phyloP scores from a whole-genome alignment of 2,113 vertebrate species.

The Tauraco erythrolophus region DNA sequence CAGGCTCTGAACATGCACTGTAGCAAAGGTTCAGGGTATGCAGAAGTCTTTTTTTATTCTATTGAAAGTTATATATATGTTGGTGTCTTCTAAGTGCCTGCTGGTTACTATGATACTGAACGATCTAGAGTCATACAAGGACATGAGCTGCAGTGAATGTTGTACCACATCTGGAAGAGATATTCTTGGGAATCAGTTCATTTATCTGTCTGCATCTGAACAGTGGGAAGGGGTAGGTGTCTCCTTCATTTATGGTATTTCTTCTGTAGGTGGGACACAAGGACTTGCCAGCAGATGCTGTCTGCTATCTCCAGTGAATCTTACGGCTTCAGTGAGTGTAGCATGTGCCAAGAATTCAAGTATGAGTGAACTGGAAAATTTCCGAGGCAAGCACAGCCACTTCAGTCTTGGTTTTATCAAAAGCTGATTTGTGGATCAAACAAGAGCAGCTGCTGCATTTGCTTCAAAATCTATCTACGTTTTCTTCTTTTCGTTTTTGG shows the following conservation, averaged over 20 bases:
- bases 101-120: background rate
- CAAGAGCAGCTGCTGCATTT: background rate
- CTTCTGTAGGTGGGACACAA: background rate
- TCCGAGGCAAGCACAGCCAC: background rate
- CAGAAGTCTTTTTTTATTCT: background rate
- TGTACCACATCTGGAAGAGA: background rate
- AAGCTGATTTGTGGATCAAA: constrained; percentile 53
- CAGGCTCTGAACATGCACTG: background rate
- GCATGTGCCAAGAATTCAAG: background rate
- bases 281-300: background rate
- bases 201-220: background rate
- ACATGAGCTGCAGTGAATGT: background rate
- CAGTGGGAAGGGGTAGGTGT: background rate
- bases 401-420: constrained; percentile 17
- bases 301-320: background rate
- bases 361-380: background rate
- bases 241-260: constrained; percentile 13
- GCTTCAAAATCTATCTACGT: background rate
- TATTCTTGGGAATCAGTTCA: background rate
- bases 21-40: background rate
- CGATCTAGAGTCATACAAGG: background rate
- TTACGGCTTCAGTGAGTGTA: background rate
- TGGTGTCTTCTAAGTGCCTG: background rate
- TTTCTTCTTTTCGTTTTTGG: background rate
- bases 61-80: background rate